Evolutionary conservation across 92 coral and sea anemone species (phyloP).

Genomic region (Actinernus sp.): DNA sequence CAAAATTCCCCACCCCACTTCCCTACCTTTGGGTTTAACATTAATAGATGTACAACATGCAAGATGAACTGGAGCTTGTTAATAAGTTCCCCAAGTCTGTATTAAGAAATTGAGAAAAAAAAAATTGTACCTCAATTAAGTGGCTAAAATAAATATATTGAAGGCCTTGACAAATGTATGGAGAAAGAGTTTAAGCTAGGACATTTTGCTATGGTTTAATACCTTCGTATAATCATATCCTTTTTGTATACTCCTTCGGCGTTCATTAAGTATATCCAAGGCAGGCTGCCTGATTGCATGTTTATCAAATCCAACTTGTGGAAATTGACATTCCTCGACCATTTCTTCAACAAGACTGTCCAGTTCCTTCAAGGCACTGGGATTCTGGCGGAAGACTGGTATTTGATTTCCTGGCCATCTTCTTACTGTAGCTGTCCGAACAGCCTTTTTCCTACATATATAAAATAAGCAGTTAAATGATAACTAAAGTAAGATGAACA

Average conservation of each 20-base stretch:
- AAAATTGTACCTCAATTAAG: too few species aligned
- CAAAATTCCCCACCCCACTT: too few species aligned
- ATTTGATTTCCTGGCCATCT: slow-evolving; percentile 15
- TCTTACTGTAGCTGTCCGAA: slow-evolving; percentile 3
- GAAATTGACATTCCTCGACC: slow-evolving; percentile 1
- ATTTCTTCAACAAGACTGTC: background rate
- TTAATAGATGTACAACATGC: too few species aligned
- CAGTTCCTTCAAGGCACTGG: background rate
- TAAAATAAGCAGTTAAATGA: background rate
- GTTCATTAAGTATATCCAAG: background rate
- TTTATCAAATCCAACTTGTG: background rate
- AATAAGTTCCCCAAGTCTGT: too few species aligned
- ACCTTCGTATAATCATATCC: background rate
- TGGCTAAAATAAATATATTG: too few species aligned
- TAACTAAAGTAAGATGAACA: too few species aligned
- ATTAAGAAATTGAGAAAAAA: too few species aligned
- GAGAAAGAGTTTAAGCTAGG: too few species aligned
- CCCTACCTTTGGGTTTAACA: too few species aligned
- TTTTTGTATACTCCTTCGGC: background rate
- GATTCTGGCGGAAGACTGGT: slow-evolving; percentile 5
- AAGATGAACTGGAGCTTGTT: too few species aligned
- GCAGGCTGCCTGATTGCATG: background rate
- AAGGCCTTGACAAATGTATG: too few species aligned
- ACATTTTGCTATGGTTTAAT: too few species aligned
- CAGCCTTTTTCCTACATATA: slow-evolving; percentile 8